Evolutionary conservation across 2,113 vertebrate species (phyloP), one percentile per base, ranked within the genome.

Genomic region (Hiodon alosoides): DNA sequence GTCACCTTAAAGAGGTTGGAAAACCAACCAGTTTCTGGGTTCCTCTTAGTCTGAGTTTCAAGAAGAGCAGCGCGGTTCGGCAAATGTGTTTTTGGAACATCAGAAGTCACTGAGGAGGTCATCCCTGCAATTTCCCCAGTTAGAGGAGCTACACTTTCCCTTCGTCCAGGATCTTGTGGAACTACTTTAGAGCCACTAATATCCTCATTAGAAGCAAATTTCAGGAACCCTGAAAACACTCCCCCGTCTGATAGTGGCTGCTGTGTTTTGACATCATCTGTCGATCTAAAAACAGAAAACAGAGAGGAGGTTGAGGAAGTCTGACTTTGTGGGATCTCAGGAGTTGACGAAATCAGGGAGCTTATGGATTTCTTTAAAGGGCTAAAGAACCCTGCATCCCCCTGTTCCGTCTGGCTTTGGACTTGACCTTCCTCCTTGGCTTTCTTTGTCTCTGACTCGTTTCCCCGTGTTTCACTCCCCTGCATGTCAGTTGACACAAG

Each of bases 341-440:
- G 84, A 78, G 79, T 83, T 81, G 88, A 85, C 77, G 90, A 83
- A 16, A 97, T 89, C 57, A 96, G 79, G 1, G 94, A 94, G 85
- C 91, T 94, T 62, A 95, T 85, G 17, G 95, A 95, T 79, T 94
- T 98, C 75, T 87, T 94, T 7, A 97, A 92, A 3, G 95, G 94
- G 65, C 87, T 93, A 73, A 96, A 92, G 76, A 96, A 94, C 79
- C 89, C 82, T 71, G 78, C 77, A 75, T 81, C 86, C 68, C 82
- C 67, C 67, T 81, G 50, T 53, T 75, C 74, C 69, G 83, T 74
- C 74, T 80, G 77, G 8, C 61, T 66, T 77, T 65, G 61, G 67
- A 7, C 46, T 9, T 79, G 50, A 73, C 67, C 77, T 76, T 78
- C 80, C 71, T 78, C 55, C 51, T 71, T 70, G 67, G 6, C 52